Evolutionary conservation across 2,113 vertebrate genomes (phyloP), one percentile per base, ranked within the genome.

Genomic region (Sinocyclocheilus anshuiensis): DNA sequence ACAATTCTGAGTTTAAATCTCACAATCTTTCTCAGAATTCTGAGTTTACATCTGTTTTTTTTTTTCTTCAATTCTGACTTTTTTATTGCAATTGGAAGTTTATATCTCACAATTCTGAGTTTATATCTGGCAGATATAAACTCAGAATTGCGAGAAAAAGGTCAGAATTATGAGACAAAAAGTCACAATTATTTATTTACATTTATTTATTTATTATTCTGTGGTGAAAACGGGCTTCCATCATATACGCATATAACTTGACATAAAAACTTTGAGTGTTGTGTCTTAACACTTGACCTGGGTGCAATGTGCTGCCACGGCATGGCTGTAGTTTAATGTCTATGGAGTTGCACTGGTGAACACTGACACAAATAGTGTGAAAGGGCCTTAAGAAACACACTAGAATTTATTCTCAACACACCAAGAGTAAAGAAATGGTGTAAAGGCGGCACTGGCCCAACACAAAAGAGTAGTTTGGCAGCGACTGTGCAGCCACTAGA

Each of bases 391-490:
- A 76, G n/a, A 48, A 48, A 76, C 1, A 8, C 42, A n/a, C 33
- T 61, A 39, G 11, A 42, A 24, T 45, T 24, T 39, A 22, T 82
- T 29, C 61, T 22, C 16, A 69, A 13, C 63, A 33, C 36, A 29
- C 12, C n/a, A 69, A 12, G 18, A 76, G 12, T 16, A 65, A 83
- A 24, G 20, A 61, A 39, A 24, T 55, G 0, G 20, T 15, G 24
- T 82, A 67, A 69, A 29, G 2, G 61, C 7, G 11, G 53, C 76
- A 83, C 16, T 82, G 78, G 79, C 78, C 53, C 53, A 71, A 39
- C 75, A 79, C 84, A 79, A 78, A 48, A 84, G 67, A 81, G 53
- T 16, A 29, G 69, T 81, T 81, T 88, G 85, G 84, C 81, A 81
- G 67, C 6, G 18, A 80, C 80, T 80, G 26, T 45, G 53, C 55